Base-by-base conservation (phyloP, 2,113 vertebrate species). In the Labrus mixtus region DNA sequence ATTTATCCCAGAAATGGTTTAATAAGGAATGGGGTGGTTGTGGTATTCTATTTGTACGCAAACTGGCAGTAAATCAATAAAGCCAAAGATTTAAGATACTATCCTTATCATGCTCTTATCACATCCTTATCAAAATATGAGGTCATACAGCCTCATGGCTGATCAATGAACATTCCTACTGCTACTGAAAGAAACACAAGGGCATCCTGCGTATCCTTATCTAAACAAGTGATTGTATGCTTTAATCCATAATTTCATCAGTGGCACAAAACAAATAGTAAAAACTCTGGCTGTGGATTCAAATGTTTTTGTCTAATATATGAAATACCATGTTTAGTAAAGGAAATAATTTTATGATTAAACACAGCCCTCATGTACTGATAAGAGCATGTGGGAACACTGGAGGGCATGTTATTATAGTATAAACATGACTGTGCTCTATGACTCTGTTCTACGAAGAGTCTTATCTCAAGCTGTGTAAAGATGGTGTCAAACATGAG, bases 181-280 rank as follows among this genome's bases (percentile, higher is more conserved):
- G 88, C 91, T 90, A 92, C 91, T 90, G 86, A 91, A 88, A 81
- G 63, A 88, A 85, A 89, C 69, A 86, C 86, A 91, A 91, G 85
- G 87, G 79, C 85, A 83, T 88, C 71, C 77, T 75, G 41, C 15
- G 17, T 4, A 3, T 25, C 78, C 60, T 81, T 84, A 85, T 87
- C 84, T 83, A 80, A 82, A 87, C 85, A 82, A 82, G 70, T 55
- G 64, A 91, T 90, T 84, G 84, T 75, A 79, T 57, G 60, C 54
- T 72, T 66, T 84, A 79, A 88, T 56, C 53, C 77, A 84, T 81
- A 83, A 62, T 81, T 70, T 80, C 61, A 63, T 90, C 70, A 76
- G 57, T 63, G 17, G 62, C 75, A 74, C 72, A 73, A 79, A 80
- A 67, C 37, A 77, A 68, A 63, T 50, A 16, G 12, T 76, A n/a